A percentile compares a stretch with the other conserved stretches of the same genome.
phyloP scores from a whole-genome alignment of 2,797 vertebrate genomes.

The Chelon auratus region DNA sequence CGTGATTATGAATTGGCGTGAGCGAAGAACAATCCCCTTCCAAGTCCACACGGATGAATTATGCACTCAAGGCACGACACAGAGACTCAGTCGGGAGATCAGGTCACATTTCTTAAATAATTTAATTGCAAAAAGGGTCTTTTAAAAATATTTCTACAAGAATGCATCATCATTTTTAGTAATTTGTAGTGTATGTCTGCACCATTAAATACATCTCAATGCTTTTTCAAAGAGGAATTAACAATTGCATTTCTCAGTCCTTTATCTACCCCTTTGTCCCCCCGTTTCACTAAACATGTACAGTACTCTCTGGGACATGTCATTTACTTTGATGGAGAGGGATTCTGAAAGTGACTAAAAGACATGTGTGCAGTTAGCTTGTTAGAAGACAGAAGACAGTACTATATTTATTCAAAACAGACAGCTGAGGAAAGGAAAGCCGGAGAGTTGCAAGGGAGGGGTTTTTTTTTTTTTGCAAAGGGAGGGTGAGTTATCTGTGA shows the following conservation, averaged over 20 bases:
- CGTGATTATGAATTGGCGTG: constrained; percentile 42
- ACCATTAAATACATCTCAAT: constrained; percentile 84
- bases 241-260: constrained; percentile 75
- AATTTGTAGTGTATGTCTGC: constrained; percentile 79
- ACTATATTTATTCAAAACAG: constrained; percentile 71
- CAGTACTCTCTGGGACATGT: constrained; percentile 69
- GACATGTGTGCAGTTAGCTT: constrained; percentile 62
- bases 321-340: constrained; percentile 52
- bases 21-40: neutral
- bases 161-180: constrained; percentile 83
- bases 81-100: constrained; percentile 66
- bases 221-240: constrained; percentile 76
- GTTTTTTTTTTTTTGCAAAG: neutral
- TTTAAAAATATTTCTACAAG: constrained; percentile 94
- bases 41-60: constrained; percentile 15
- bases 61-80: constrained; percentile 55
- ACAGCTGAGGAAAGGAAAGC: constrained; percentile 60
- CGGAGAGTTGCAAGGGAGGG: constrained; percentile 31
- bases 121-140: constrained; percentile 92
- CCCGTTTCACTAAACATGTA: constrained; percentile 73
- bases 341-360: constrained; percentile 71
- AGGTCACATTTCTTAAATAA: constrained; percentile 90
- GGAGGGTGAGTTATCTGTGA: constrained; percentile 19
- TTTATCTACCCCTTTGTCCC: constrained; percentile 13
- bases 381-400: constrained; percentile 62